Evolutionary conservation across 2,113 vertebrate species (phyloP), one percentile per base, ranked within the genome.

Genomic region (Phrynocephalus versicolor): DNA sequence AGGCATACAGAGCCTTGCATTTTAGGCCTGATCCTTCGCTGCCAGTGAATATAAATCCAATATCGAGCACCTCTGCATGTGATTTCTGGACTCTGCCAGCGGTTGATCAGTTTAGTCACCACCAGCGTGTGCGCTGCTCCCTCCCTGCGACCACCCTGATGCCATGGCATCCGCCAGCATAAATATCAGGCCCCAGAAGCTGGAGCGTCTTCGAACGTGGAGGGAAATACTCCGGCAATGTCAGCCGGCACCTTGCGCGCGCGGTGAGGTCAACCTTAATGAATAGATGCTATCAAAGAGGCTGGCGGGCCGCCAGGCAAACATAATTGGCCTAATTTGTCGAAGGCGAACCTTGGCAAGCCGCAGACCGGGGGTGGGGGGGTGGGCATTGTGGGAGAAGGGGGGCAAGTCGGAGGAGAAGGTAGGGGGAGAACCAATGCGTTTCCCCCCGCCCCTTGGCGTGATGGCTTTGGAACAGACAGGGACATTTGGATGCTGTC

Each of bases 281-380:
- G 91, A 90, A 91, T 71, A 91, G 92, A 91, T 90, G 89, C 27
- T 91, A 92, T 91, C 91, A 1, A 79, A n/a, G 1, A 84, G 58
- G 79, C 85, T 64, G 67, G 83, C 58, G 0, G 1, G 60, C 23
- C 0, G 87, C 88, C 92, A 91, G 75, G 18, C 89, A n/a, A 83
- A 81, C 2, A 7, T 89, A 90, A 94, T 92, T 89, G 91, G 90
- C 51, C 0, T 70, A 27, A 37, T 88, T 92, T 85, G 91, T 62
- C 5, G 87, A 85, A 83, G 84, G 67, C 0, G n/a, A 88, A 90
- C 41, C 86, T 86, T 45, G 37, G 60, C 2, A 15, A 84, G 80
- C 16, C n/a, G 3, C 19, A 7, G 64, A 67, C 27, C 6, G 64
- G 64, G 30, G 18, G 15, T 8, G 27, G 45, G 74, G 2, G 74